phyloP scores from a whole-genome alignment of 2,113 vertebrate species.

The Hyperoodon ampullatus region DNA sequence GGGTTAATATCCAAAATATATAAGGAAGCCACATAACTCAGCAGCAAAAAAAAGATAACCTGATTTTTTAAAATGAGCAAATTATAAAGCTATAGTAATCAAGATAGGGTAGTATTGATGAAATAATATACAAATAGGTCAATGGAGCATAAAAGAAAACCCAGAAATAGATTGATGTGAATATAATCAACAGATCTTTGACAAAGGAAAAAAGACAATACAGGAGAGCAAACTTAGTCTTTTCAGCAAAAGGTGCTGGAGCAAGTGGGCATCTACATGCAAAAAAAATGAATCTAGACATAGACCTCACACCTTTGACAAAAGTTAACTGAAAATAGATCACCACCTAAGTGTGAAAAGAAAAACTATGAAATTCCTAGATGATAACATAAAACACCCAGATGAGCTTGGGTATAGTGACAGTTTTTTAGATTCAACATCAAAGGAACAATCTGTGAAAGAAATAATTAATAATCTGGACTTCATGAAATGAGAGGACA shows the following conservation, averaged over 20 bases:
- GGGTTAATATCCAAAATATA: not conserved
- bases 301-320: not conserved
- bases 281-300: not conserved
- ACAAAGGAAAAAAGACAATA: not conserved
- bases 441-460: not conserved
- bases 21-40: not conserved
- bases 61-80: not conserved
- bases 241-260: not conserved
- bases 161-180: not conserved
- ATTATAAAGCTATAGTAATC: not conserved
- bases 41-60: not conserved
- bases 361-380: not conserved
- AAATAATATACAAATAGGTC: not conserved
- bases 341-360: not conserved
- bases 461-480: not conserved
- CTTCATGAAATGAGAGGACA: not conserved
- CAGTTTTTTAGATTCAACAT: not conserved
- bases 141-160: fast-evolving
- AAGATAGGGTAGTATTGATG: not conserved
- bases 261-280: not conserved
- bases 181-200: not conserved
- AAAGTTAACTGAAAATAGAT: not conserved
- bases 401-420: not conserved
- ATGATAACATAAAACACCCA: not conserved
- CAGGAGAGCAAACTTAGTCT: not conserved